phyloP scores from a whole-genome alignment of 2,888 invertebrate species.

The Philereme vetulata region DNA sequence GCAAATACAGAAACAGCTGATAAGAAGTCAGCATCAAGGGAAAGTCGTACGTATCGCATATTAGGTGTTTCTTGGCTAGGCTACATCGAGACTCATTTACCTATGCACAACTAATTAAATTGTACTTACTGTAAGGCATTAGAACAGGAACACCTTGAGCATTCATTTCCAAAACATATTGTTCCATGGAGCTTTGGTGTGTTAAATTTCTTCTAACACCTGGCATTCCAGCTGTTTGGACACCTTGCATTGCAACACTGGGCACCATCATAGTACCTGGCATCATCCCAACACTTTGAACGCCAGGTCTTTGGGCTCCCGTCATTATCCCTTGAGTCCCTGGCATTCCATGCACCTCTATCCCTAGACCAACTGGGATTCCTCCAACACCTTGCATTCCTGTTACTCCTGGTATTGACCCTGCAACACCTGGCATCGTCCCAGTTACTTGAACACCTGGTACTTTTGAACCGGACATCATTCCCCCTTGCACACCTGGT shows the following conservation, averaged over 20 bases:
- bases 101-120: too few species aligned
- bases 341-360: neutral
- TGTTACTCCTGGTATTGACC: slow-evolving; percentile 4
- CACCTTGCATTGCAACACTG: slow-evolving; percentile 5
- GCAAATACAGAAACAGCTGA: too few species aligned
- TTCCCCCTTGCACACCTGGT: slow-evolving; percentile 4
- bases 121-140: slow-evolving; percentile 25
- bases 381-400: slow-evolving; percentile 3
- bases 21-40: too few species aligned
- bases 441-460: slow-evolving; percentile 1
- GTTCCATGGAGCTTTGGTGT: slow-evolving; percentile 33
- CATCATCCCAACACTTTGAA: slow-evolving; percentile 1
- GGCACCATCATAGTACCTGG: neutral
- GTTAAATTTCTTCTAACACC: slow-evolving; percentile 10
- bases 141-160: slow-evolving; percentile 25
- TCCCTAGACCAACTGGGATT: neutral
- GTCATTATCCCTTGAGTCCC: slow-evolving; percentile 7
- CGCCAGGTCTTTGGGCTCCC: neutral
- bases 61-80: too few species aligned
- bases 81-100: too few species aligned
- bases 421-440: slow-evolving; percentile 4
- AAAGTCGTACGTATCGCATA: too few species aligned
- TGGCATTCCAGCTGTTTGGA: slow-evolving; percentile 9
- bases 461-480: neutral
- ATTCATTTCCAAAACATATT: slow-evolving; percentile 34